Evolutionary conservation across 2,888 invertebrate species (phyloP).

Genomic region (Drosophila lacicola): DNA sequence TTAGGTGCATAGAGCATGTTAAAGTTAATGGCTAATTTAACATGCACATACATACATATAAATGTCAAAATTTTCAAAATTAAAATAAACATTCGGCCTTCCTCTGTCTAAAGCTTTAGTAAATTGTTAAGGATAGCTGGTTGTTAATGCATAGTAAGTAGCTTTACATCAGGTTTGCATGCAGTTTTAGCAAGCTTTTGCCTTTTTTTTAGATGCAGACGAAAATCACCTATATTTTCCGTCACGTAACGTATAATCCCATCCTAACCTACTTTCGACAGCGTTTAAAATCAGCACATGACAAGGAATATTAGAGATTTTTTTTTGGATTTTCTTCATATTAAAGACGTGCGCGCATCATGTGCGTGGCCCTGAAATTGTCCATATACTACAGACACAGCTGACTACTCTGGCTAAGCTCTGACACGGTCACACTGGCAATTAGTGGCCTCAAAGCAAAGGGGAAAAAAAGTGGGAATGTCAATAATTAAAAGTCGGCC

Average conservation of each 20-base stretch:
- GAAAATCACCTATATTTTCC: background rate
- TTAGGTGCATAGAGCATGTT: background rate
- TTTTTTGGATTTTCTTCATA: background rate
- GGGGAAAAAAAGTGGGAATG: constrained; percentile 49
- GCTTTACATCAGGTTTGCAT: too few species aligned
- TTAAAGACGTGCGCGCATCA: background rate
- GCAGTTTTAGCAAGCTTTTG: background rate
- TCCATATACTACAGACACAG: background rate
- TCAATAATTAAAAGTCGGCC: constrained; percentile 80
- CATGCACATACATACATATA: constrained; percentile 1
- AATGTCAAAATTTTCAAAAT: too few species aligned
- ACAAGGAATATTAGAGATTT: background rate
- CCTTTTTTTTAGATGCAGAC: background rate
- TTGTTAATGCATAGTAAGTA: too few species aligned
- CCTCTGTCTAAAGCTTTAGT: too few species aligned
- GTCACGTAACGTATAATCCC: too few species aligned
- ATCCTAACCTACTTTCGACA: too few species aligned
- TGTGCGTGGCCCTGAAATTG: constrained; percentile 13
- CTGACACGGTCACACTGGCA: constrained; percentile 45
- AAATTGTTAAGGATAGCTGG: too few species aligned
- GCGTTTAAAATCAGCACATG: background rate
- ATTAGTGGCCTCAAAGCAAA: constrained; percentile 36
- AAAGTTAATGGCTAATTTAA: background rate
- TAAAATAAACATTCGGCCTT: too few species aligned
- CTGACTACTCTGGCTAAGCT: constrained; percentile 10